phyloP scores from a whole-genome alignment of 2,888 invertebrate genomes.

The Brassicogethes aeneus region DNA sequence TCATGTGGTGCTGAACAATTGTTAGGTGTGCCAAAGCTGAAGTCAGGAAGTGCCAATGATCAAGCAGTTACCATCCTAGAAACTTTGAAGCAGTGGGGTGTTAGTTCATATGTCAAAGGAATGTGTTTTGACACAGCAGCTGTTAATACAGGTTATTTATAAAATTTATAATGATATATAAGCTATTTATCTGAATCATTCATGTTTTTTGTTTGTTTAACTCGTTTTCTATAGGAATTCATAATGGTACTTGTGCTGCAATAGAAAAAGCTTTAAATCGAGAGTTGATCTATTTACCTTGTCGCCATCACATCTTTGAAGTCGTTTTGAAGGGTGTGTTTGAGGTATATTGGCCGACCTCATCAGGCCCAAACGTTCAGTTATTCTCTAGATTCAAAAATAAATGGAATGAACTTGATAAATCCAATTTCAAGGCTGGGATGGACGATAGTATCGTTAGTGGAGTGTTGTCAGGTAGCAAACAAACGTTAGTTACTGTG shows the following conservation, averaged over 20 bases:
- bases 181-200: too few species aligned
- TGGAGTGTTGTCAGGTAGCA: background rate
- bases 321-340: too few species aligned
- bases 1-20: background rate
- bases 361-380: background rate
- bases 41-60: background rate
- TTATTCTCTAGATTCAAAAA: background rate
- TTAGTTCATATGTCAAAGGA: background rate
- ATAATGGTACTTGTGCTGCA: too few species aligned
- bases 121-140: too few species aligned
- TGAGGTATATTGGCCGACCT: too few species aligned
- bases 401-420: background rate
- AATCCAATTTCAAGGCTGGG: background rate
- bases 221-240: too few species aligned
- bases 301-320: too few species aligned
- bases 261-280: too few species aligned
- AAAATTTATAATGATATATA: too few species aligned
- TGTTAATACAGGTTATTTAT: background rate
- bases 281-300: too few species aligned
- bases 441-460: background rate
- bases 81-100: background rate
- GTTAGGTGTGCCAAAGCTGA: background rate
- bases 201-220: too few species aligned
- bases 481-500: background rate
- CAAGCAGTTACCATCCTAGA: background rate